phyloP scores from a whole-genome alignment of 92 coral and sea anemone genomes.

The Porites lobata region DNA sequence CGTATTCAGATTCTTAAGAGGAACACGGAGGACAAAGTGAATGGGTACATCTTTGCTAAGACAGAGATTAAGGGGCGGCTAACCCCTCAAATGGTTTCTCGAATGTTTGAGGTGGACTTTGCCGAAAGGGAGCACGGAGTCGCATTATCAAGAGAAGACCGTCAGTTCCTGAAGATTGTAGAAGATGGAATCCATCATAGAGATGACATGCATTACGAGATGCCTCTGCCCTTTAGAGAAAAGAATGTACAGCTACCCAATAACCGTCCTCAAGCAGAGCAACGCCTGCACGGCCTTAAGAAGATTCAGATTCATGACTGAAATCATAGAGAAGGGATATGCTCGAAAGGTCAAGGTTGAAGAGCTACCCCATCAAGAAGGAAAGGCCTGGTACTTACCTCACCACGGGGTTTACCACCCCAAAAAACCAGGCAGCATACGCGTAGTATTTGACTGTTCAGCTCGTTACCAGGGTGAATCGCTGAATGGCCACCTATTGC shows the following conservation, averaged over 20 bases:
- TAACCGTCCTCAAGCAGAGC: slow-evolving; percentile 14
- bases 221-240: slow-evolving; percentile 44
- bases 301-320: slow-evolving; percentile 13
- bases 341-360: slow-evolving; percentile 20
- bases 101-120: slow-evolving; percentile 67
- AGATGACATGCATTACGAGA: slow-evolving; percentile 54
- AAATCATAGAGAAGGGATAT: slow-evolving; percentile 20
- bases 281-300: slow-evolving; percentile 22
- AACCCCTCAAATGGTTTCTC: slow-evolving; percentile 43
- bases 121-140: slow-evolving; percentile 57
- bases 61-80: slow-evolving; percentile 45
- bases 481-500: slow-evolving; percentile 26
- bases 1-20: slow-evolving; percentile 29
- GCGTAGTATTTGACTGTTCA: slow-evolving; percentile 4
- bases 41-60: slow-evolving; percentile 45
- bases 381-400: slow-evolving; percentile 27
- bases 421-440: slow-evolving; percentile 8
- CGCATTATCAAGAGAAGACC: slow-evolving; percentile 57
- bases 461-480: slow-evolving; percentile 18
- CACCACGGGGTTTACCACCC: slow-evolving; percentile 43
- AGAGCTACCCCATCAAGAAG: no score
- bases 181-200: slow-evolving; percentile 63
- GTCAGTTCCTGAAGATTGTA: slow-evolving; percentile 52
- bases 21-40: slow-evolving; percentile 12
- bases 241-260: slow-evolving; percentile 9